Conservation (phyloP, 2,888 invertebrate species). For the Synergus umbraculus region DNA sequence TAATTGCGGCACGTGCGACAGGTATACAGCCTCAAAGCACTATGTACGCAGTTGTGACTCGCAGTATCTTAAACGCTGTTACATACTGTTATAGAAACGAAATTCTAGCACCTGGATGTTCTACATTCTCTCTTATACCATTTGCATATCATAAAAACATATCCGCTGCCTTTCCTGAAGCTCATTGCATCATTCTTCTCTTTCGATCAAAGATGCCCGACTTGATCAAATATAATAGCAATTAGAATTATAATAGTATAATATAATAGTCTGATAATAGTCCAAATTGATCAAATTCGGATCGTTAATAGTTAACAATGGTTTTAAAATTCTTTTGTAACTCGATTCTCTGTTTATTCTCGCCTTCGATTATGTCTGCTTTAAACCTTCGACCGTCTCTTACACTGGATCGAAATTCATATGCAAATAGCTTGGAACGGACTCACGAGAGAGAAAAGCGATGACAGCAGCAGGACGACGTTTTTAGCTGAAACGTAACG, state of each 20-base stretch:
- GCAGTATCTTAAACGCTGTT: background rate
- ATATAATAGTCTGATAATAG: too few relatives aligned
- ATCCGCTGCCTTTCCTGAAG: background rate
- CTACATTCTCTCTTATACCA: slow-evolving; percentile 10
- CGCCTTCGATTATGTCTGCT: background rate
- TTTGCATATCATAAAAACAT: slow-evolving; percentile 13
- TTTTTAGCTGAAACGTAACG: slow-evolving; percentile 65
- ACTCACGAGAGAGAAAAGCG: slow-evolving; percentile 43
- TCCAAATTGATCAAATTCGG: background rate
- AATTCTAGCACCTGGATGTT: slow-evolving; percentile 26
- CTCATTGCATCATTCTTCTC: background rate
- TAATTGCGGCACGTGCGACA: slow-evolving; percentile 56
- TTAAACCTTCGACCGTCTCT: slow-evolving; percentile 15
- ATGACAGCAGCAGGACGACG: slow-evolving; percentile 52
- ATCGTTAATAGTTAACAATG: background rate
- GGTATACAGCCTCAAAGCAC: slow-evolving; percentile 11
- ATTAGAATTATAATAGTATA: too few relatives aligned
- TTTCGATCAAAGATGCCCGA: background rate
- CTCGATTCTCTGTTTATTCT: background rate
- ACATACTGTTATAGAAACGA: background rate
- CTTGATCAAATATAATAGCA: too few relatives aligned
- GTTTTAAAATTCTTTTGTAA: background rate
- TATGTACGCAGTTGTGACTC: background rate
- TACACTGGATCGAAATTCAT: slow-evolving; percentile 62
- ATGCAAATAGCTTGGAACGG: slow-evolving; percentile 65